phyloP scores from a whole-genome alignment of 2,888 invertebrate species.

The Aromia moschata region DNA sequence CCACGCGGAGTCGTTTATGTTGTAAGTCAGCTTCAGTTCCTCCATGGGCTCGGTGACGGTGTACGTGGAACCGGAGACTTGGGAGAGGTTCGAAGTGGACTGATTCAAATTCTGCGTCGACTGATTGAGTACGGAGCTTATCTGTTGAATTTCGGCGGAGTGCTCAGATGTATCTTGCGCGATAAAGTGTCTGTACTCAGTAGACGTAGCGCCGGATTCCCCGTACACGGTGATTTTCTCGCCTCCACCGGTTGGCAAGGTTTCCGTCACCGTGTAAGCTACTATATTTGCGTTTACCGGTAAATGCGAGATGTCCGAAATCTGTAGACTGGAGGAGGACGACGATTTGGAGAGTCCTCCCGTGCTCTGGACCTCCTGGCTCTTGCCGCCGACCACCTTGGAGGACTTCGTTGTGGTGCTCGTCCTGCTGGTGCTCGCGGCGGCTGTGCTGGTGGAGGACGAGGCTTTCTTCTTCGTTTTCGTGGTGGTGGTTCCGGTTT shows the following conservation, averaged over 20 bases:
- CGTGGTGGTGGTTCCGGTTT: constrained; percentile 48
- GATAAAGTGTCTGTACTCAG: constrained; percentile 60
- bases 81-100: constrained; percentile 57
- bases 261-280: constrained; percentile 59
- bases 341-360: constrained; percentile 56
- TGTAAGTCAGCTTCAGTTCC: constrained; percentile 55
- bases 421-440: constrained; percentile 45
- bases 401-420: constrained; percentile 46
- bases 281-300: constrained; percentile 55
- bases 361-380: constrained; percentile 37
- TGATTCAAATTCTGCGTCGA: constrained; percentile 56
- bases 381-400: constrained; percentile 43
- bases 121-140: constrained; percentile 58
- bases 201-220: constrained; percentile 56
- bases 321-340: constrained; percentile 59
- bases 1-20: constrained; percentile 63
- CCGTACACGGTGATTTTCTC: constrained; percentile 61
- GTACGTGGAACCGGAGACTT: constrained; percentile 57
- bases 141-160: constrained; percentile 56
- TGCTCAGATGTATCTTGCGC: constrained; percentile 50
- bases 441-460: constrained; percentile 39
- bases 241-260: constrained; percentile 57
- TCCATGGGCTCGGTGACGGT: constrained; percentile 61
- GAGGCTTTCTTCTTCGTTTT: constrained; percentile 52
- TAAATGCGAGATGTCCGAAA: constrained; percentile 60